Conservation (phyloP, 2,888 invertebrate genomes). For the Microctonus hyperodae region DNA sequence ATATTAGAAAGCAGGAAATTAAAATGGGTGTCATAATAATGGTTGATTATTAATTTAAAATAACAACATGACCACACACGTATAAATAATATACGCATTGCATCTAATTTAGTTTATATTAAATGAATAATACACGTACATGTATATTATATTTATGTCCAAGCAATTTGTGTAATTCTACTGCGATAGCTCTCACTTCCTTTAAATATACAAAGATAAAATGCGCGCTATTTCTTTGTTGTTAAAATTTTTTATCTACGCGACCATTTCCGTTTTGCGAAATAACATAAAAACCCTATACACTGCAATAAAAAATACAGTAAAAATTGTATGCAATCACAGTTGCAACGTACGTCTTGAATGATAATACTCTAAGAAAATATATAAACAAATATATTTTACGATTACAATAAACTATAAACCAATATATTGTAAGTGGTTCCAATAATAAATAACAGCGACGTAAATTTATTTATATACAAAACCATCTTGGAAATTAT, state of each 20-base stretch:
- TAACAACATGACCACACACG: conserved; percentile 7
- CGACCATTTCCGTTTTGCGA: conserved; percentile 2
- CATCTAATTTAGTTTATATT: conserved; percentile 2
- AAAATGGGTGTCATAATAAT: conserved; percentile 19
- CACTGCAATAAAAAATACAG: not conserved
- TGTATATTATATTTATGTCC: not conserved
- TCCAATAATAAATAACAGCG: too few species aligned
- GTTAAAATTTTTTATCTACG: conserved; percentile 21
- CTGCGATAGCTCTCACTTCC: conserved; percentile 28
- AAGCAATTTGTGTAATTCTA: not conserved
- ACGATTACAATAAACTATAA: too few species aligned
- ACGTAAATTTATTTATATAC: too few species aligned
- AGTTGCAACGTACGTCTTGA: too few species aligned
- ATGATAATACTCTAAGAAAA: too few species aligned
- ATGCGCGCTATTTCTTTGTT: not conserved
- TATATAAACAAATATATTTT: too few species aligned
- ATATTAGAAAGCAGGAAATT: conserved; percentile 27
- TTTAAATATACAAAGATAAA: conserved; percentile 10
- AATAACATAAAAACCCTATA: not conserved
- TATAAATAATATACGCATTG: conserved; percentile 6
- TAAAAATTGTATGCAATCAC: too few species aligned
- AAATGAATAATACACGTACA: not conserved
- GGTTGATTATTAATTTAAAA: conserved; percentile 11
- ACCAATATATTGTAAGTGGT: too few species aligned
- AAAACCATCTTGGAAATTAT: too few species aligned